These are phyloP conservation scores for Botia kubotai DNA, from an alignment of 2,797 vertebrate species.

Conservation along the genomic window DNA sequence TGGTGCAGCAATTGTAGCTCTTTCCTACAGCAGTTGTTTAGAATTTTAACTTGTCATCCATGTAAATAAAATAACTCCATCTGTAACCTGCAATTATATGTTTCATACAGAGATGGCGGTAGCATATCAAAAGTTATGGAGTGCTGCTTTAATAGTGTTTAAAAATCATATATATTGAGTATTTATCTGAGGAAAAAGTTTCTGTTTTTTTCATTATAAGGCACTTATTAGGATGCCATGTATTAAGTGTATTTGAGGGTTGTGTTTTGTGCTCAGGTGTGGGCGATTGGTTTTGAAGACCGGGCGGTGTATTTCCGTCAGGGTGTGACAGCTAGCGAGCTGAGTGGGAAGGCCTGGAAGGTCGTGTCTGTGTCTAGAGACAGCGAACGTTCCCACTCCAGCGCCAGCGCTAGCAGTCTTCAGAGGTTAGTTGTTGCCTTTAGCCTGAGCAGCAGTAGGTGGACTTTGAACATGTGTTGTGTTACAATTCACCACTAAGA, in stretches of 20 bases:
- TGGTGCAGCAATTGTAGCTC: too few species aligned
- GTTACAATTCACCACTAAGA: slow-evolving; percentile 23
- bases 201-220: neutral
- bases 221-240: neutral
- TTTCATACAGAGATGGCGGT: too few species aligned
- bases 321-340: slow-evolving; percentile 90
- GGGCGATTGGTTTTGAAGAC: slow-evolving; percentile 88
- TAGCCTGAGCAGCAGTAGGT: neutral
- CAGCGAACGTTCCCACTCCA: slow-evolving; percentile 87
- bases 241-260: neutral
- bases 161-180: too few species aligned
- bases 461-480: neutral
- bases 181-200: neutral
- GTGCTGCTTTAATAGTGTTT: neutral
- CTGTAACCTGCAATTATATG: too few species aligned
- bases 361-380: slow-evolving; percentile 82
- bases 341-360: slow-evolving; percentile 95
- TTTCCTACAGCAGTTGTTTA: too few species aligned
- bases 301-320: slow-evolving; percentile 89
- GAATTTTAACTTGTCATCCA: too few species aligned
- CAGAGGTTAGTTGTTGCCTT: slow-evolving; percentile 81
- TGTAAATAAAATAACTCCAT: too few species aligned
- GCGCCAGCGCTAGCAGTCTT: slow-evolving; percentile 86
- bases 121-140: too few species aligned
- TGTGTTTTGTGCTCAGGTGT: slow-evolving; percentile 79